Evolutionary conservation across 2,797 vertebrate species (phyloP), one percentile per base, ranked within the genome.

Genomic region (Catamblyrhynchus diadema): DNA sequence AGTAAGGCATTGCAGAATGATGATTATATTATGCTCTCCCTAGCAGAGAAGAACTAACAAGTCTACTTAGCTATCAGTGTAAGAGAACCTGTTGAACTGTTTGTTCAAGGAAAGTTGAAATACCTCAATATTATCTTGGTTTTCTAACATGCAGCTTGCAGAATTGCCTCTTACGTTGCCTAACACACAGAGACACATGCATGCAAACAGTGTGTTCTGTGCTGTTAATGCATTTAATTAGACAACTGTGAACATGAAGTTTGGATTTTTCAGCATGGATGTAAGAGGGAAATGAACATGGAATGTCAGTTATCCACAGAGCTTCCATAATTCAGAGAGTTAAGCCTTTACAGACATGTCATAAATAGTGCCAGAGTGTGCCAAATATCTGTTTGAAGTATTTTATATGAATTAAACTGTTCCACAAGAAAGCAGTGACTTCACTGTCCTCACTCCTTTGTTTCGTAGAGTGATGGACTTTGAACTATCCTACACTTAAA

Each of bases 171-270:
- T 81, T n/a, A 3, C 8, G 28, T 67, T 87, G 53, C 48, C 51
- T 89, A 33, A 47, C 57, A 1, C 61, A 1, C 61, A 69, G 25
- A 72, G 37, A 73, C 16, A 65, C 8, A 47, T 0, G 0, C 32
- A 53, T 9, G 53, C 37, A 48, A 41, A 37, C 18, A 51, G 27
- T 13, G 16, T 22, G 24, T 7, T 90, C n/a, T 75, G 22, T 45
- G 51, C 41, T 81, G 41, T 56, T 92, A 25, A 51, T 67, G 32
- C 39, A 37, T 47, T 67, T 75, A 28, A 59, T 78, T 74, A 87
- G 44, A 67, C 41, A 75, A 75, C 45, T 8, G 21, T 61, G 59
- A 85, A 62, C 23, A 22, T 15, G 37, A 64, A 75, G 45, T 62
- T 48, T 48, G 60, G 41, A 56, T 51, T 72, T 69, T 90, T 61